These are phyloP conservation scores for Masnerella sp. DNA, from an alignment of 2,888 invertebrate species.

Conservation along the genomic window DNA sequence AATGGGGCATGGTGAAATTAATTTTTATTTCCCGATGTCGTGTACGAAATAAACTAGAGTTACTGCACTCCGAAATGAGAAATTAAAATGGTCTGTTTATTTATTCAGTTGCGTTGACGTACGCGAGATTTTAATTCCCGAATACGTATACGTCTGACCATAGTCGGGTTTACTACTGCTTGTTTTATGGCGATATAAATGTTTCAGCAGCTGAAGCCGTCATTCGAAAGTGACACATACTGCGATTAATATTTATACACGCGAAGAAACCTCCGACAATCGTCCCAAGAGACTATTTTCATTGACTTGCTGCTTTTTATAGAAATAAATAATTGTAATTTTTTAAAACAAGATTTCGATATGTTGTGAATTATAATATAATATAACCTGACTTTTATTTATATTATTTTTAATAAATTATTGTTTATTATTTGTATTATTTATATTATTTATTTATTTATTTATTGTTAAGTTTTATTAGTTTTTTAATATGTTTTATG, in stretches of 20 bases:
- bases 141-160: slow-evolving; percentile 18
- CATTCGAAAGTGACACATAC: slow-evolving; percentile 16
- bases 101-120: slow-evolving; percentile 24
- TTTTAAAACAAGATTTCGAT: too few relatives aligned
- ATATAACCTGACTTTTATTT: too few relatives aligned
- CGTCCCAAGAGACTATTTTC: too few relatives aligned
- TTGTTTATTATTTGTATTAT: too few relatives aligned
- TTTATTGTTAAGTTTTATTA: too few relatives aligned
- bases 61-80: slow-evolving; percentile 12
- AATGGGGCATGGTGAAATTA: slow-evolving; percentile 5
- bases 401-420: too few relatives aligned
- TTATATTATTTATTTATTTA: too few relatives aligned
- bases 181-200: slow-evolving; percentile 28
- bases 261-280: too few relatives aligned
- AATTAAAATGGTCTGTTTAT: slow-evolving; percentile 24
- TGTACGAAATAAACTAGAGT: slow-evolving; percentile 6
- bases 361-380: too few relatives aligned
- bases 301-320: too few relatives aligned
- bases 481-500: too few relatives aligned
- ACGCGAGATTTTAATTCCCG: slow-evolving; percentile 31
- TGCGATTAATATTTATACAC: slow-evolving; percentile 22
- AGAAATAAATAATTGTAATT: too few relatives aligned
- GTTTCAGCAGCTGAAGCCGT: slow-evolving; percentile 20
- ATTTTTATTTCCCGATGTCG: not conserved
- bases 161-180: slow-evolving; percentile 22